Conservation (phyloP, 2,797 vertebrate genomes). For the Remorina albescens region DNA sequence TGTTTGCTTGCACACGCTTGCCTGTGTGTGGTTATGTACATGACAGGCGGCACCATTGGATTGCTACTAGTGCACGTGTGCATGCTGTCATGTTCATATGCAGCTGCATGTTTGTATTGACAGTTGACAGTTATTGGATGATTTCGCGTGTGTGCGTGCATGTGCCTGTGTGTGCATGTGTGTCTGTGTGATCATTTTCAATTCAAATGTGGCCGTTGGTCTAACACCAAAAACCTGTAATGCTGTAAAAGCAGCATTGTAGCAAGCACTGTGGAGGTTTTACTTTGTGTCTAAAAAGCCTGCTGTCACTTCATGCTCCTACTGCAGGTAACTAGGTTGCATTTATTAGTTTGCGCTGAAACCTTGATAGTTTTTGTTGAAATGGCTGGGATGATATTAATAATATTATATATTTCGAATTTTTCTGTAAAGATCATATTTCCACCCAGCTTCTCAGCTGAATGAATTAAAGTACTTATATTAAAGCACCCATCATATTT, state of each 20-base stretch:
- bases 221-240: conserved; percentile 35
- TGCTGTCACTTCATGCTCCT: not conserved
- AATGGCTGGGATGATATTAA: too few species aligned
- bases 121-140: conserved; percentile 64
- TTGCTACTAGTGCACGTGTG: conserved; percentile 15
- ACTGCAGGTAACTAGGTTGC: conserved; percentile 5
- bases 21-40: conserved; percentile 58
- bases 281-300: too few species aligned
- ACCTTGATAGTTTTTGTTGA: not conserved
- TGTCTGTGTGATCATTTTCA: conserved; percentile 46
- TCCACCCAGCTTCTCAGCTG: too few species aligned
- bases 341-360: conserved; percentile 1
- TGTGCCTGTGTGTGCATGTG: conserved; percentile 12
- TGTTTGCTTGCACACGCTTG: conserved; percentile 17
- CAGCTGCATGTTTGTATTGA: conserved; percentile 33
- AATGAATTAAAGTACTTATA: too few species aligned
- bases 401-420: too few species aligned
- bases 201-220: conserved; percentile 42
- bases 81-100: not conserved
- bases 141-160: conserved; percentile 34
- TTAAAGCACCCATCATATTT: too few species aligned
- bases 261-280: not conserved
- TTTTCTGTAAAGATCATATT: too few species aligned
- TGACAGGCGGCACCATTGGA: conserved; percentile 73
- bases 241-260: conserved; percentile 21